Conservation (phyloP, 1,140 invertebrate genomes). For the Lordiphosa clarofinis region DNA sequence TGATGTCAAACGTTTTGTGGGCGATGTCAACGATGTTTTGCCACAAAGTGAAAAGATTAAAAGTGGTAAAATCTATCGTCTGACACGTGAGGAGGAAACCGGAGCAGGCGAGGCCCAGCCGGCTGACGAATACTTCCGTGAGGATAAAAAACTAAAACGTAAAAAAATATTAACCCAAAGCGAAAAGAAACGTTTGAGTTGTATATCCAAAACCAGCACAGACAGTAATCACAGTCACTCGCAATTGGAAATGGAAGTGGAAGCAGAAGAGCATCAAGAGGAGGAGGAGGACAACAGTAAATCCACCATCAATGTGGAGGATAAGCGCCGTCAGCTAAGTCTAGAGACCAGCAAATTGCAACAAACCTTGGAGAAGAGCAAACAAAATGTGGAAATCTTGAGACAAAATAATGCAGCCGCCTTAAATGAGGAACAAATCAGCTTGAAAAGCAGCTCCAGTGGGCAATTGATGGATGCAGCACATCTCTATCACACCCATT, state of each 20-base stretch:
- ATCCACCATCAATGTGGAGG: slow-evolving; percentile 69
- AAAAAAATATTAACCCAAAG: slow-evolving; percentile 50
- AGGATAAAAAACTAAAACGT: slow-evolving; percentile 61
- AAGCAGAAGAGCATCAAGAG: slow-evolving; percentile 15
- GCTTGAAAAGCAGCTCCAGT: slow-evolving; percentile 62
- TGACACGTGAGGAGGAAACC: slow-evolving; percentile 61
- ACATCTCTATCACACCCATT: slow-evolving; percentile 90
- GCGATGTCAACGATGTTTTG: slow-evolving; percentile 65
- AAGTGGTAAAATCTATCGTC: slow-evolving; percentile 69
- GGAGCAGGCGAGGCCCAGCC: slow-evolving; percentile 81
- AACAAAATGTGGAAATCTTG: slow-evolving; percentile 76
- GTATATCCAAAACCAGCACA: slow-evolving; percentile 75
- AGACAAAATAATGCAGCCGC: slow-evolving; percentile 62
- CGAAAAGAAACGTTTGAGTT: slow-evolving; percentile 74
- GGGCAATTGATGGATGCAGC: slow-evolving; percentile 73
- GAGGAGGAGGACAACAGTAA: slow-evolving; percentile 33
- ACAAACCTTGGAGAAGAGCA: slow-evolving; percentile 73
- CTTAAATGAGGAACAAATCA: slow-evolving; percentile 44
- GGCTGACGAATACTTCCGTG: slow-evolving; percentile 83
- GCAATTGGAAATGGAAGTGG: slow-evolving; percentile 29
- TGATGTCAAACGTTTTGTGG: slow-evolving; percentile 72
- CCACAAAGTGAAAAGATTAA: slow-evolving; percentile 72
- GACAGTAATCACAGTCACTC: slow-evolving; percentile 70
- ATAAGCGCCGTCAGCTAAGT: slow-evolving; percentile 77
- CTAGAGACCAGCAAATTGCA: slow-evolving; percentile 67